A percentile compares a stretch with the other conserved stretches of the same genome.
Conservation (phyloP, 2,113 vertebrate species). For the Anoura caudifer region DNA sequence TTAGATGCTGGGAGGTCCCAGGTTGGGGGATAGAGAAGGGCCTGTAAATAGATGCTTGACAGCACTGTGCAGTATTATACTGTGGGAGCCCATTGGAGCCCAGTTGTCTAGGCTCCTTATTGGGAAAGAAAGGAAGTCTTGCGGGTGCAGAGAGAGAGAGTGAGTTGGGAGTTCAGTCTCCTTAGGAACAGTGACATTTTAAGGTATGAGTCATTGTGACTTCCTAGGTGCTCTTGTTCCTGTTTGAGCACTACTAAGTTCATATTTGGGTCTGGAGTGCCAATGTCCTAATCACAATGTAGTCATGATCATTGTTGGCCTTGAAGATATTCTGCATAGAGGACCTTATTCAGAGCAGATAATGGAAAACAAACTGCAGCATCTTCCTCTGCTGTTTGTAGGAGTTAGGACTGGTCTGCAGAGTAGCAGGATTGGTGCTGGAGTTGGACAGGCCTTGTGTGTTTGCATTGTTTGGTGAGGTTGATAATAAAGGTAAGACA, state of each 20-base stretch:
- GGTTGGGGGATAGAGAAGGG: not conserved
- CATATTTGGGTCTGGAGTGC: not conserved
- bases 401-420: not conserved
- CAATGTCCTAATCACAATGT: not conserved
- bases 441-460: not conserved
- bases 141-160: not conserved
- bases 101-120: not conserved
- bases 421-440: not conserved
- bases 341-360: not conserved
- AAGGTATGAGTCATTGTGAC: not conserved
- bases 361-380: not conserved
- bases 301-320: not conserved
- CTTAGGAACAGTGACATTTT: not conserved
- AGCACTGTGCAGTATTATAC: not conserved
- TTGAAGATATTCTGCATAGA: not conserved
- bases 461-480: not conserved
- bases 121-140: not conserved
- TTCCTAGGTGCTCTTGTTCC: not conserved
- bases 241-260: not conserved
- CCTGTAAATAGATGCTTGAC: not conserved
- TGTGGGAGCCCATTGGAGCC: not conserved
- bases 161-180: not conserved
- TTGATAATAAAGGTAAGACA: constrained; percentile 1
- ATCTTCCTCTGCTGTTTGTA: not conserved
- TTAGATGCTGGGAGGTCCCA: not conserved